phyloP scores from a whole-genome alignment of 2,797 vertebrate genomes.

The Arctocebus calabarensis region DNA sequence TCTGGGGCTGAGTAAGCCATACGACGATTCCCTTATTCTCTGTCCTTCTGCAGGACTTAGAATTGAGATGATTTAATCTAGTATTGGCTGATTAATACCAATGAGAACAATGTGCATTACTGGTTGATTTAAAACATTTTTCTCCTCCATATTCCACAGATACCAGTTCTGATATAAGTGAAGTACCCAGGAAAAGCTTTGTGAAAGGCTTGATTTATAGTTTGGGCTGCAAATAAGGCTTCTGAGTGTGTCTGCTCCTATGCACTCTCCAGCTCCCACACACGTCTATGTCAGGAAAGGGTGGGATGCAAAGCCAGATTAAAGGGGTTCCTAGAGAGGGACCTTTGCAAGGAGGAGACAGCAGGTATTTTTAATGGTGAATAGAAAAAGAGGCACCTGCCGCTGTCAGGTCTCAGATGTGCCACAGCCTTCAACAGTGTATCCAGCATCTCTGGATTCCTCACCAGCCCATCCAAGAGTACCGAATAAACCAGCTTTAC shows the following conservation, averaged over 20 bases:
- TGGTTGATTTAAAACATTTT: neutral
- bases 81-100: too few relatives aligned
- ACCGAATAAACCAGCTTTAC: neutral
- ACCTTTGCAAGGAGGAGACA: neutral
- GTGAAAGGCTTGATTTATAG: neutral
- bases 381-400: neutral
- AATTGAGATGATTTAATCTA: neutral
- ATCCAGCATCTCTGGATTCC: neutral
- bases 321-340: neutral
- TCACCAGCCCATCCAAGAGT: neutral
- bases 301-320: neutral
- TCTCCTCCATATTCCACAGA: neutral
- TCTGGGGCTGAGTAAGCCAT: neutral
- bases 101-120: neutral
- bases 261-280: rapidly evolving
- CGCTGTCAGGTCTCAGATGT: neutral
- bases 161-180: neutral
- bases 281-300: too few relatives aligned
- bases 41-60: neutral
- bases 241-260: too few relatives aligned
- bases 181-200: neutral
- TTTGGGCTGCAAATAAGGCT: neutral
- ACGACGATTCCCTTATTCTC: neutral
- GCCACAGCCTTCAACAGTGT: neutral
- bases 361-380: neutral